These are phyloP conservation scores for Crotalus viridis DNA, from an alignment of 2,113 vertebrate species.

Conservation along the genomic window DNA sequence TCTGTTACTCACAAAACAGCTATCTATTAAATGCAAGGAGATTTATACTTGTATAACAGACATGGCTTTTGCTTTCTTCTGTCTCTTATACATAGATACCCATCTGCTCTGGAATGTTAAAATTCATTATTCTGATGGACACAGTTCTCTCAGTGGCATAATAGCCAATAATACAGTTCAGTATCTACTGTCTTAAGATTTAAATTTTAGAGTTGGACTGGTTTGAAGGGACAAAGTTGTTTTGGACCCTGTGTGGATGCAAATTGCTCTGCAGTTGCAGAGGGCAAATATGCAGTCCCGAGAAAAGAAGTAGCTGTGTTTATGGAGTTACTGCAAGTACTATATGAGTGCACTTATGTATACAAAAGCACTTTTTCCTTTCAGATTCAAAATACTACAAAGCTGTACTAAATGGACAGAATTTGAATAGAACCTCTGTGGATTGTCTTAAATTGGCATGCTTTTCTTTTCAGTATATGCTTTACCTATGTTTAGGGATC, in stretches of 20 bases:
- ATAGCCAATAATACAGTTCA: background rate
- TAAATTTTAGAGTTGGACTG: background rate
- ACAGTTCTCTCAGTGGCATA: background rate
- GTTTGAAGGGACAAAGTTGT: background rate
- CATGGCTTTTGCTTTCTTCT: background rate
- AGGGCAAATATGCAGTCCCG: background rate
- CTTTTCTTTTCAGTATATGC: constrained; percentile 31
- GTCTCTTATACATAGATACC: background rate
- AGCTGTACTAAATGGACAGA: background rate
- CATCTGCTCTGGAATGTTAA: background rate
- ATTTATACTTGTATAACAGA: background rate
- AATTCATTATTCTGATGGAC: background rate
- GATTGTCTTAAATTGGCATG: background rate
- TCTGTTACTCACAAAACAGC: background rate
- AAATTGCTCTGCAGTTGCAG: background rate
- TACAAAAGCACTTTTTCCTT: background rate
- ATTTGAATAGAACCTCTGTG: constrained; percentile 24
- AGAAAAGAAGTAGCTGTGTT: background rate
- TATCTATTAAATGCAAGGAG: background rate
- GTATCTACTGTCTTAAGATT: constrained; percentile 14
- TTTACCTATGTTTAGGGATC: constrained; percentile 22
- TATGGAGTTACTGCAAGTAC: background rate
- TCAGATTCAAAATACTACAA: background rate
- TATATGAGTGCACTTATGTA: background rate
- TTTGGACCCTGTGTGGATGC: background rate